Base-by-base conservation (phyloP, 2,113 vertebrate species). In the Uria lomvia region DNA sequence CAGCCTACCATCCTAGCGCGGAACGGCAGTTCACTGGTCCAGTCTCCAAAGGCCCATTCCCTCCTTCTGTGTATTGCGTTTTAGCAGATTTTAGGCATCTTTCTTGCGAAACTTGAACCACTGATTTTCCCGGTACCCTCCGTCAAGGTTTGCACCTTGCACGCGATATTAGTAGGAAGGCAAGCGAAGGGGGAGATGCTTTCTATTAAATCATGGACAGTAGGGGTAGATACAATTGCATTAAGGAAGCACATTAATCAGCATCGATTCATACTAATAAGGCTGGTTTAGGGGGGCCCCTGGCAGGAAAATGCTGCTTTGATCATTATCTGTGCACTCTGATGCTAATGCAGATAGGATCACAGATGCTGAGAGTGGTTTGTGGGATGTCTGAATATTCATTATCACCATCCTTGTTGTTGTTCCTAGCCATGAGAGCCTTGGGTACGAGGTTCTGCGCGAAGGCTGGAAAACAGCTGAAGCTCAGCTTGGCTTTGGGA, bases 351-450 rank as follows among this genome's bases (percentile, higher is more conserved):
- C 45, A 94, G 93, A 95, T 92, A 96, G 80, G 87, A 86, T 47
- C 55, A 94, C 91, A 94, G 92, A 95, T 94, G 94, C 91, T 94
- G 83, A 90, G 95, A 82, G 77, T 87, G 92, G 94, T 94, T 96
- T 97, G 94, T 96, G 89, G 95, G 91, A 53, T 93, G 84, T 73
- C 94, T 96, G 95, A 96, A 97, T 96, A 96, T 96, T 97, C 96
- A 96, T 95, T 94, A 93, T 95, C 85, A 56, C 82, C 32, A 26
- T 80, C 92, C 85, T 73, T 85, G 71, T 79, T 95, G 94, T 93
- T 95, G 92, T 92, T 96, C 85, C 87, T 83, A 73, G 78, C 83
- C 90, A 34, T 74, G 90, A 80, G 92, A 94, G 92, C 85, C 82
- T 80, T 90, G 90, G 88, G 85, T 97, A 42, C 5, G 12, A 67